Percentiles rank a stretch among this genome's conserved stretches.
Evolutionary conservation across 1,140 invertebrate species (phyloP).

Genomic region (Epicauta chinensis): DNA sequence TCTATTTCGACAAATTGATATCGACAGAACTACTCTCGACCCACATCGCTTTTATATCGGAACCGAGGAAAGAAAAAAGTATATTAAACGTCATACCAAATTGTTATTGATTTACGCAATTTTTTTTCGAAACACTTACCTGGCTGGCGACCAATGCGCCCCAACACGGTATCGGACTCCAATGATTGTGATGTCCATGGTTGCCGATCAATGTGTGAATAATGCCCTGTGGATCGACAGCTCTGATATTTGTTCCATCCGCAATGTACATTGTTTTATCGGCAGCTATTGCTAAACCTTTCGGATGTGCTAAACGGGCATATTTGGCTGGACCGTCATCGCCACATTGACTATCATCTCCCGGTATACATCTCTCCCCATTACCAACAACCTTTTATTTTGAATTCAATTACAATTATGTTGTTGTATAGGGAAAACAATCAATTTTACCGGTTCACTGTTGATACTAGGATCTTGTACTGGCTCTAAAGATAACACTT

Average conservation of each 20-base stretch:
- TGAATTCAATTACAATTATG: not conserved
- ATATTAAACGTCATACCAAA: too few species aligned
- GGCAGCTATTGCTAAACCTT: conserved; percentile 89
- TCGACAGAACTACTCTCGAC: too few species aligned
- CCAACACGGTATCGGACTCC: conserved; percentile 80
- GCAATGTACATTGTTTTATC: conserved; percentile 92
- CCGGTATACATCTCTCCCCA: conserved; percentile 92
- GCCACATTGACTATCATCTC: conserved; percentile 83
- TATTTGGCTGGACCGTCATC: conserved; percentile 85
- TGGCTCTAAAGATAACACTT: conserved; percentile 65
- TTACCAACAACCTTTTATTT: conserved; percentile 71
- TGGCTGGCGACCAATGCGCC: conserved; percentile 69
- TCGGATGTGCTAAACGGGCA: conserved; percentile 91
- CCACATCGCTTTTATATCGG: too few species aligned
- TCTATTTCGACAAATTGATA: too few species aligned
- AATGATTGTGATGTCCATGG: conserved; percentile 85
- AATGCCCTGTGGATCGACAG: conserved; percentile 83
- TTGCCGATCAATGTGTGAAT: conserved; percentile 92
- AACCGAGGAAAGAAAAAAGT: too few species aligned
- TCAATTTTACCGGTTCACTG: conserved; percentile 65
- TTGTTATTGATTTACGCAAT: too few species aligned
- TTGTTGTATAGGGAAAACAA: conserved; percentile 6
- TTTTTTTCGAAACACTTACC: not conserved
- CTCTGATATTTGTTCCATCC: conserved; percentile 88
- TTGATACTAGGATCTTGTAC: conserved; percentile 78